phyloP scores from a whole-genome alignment of 2,888 invertebrate species.

The Drosophila lacicola region DNA sequence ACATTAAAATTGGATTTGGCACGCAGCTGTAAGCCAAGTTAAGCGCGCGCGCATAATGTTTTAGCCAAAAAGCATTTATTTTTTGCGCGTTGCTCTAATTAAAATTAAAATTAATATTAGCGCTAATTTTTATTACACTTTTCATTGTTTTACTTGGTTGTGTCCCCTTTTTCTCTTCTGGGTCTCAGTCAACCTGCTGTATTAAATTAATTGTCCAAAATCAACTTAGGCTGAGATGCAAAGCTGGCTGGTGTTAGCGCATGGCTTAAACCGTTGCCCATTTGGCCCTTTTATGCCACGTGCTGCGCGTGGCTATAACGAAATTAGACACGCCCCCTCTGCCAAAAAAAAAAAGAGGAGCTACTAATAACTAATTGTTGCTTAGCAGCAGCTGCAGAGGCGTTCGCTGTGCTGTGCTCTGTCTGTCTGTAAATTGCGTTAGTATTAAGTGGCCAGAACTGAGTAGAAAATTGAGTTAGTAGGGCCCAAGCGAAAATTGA shows the following conservation, averaged over 20 bases:
- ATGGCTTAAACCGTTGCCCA: constrained; percentile 21
- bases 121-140: constrained; percentile 59
- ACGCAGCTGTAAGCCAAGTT: constrained; percentile 60
- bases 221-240: constrained; percentile 34
- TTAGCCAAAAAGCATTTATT: constrained; percentile 59
- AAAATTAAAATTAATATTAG: constrained; percentile 71
- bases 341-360: constrained; percentile 8
- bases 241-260: constrained; percentile 29
- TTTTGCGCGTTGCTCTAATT: constrained; percentile 53
- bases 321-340: constrained; percentile 36
- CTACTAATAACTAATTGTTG: constrained; percentile 64
- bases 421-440: constrained; percentile 55
- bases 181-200: constrained; percentile 52
- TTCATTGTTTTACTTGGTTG: constrained; percentile 32
- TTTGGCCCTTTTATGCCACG: constrained; percentile 24
- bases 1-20: constrained; percentile 68
- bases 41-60: constrained; percentile 40
- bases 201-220: constrained; percentile 57
- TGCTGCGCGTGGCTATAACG: constrained; percentile 45
- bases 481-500: constrained; percentile 39
- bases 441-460: constrained; percentile 46
- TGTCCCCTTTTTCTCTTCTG: background rate
- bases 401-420: background rate
- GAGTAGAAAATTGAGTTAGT: constrained; percentile 60
- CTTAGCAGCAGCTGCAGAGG: constrained; percentile 27